Evolutionary conservation across 2,888 invertebrate species (phyloP).

Genomic region (Hemicrepidius hirtus): DNA sequence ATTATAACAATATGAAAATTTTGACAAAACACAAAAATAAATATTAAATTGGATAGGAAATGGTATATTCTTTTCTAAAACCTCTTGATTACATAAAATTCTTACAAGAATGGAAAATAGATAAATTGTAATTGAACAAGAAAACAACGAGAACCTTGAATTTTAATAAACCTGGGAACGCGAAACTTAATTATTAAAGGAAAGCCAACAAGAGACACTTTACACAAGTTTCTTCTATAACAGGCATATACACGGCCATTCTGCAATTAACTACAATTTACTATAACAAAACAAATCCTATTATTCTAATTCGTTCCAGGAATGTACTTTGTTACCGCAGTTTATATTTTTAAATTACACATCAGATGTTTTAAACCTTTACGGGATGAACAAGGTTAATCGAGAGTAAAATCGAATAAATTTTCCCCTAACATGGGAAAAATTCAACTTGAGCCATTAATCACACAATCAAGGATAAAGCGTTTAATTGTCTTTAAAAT

Average conservation of each 20-base stretch:
- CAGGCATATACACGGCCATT: conserved; percentile 32
- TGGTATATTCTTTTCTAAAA: too few species aligned
- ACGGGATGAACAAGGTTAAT: conserved; percentile 18
- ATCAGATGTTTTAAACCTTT: neutral
- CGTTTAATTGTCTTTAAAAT: conserved; percentile 3
- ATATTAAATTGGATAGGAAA: too few species aligned
- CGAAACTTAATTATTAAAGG: conserved; percentile 5
- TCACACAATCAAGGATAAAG: conserved; percentile 5
- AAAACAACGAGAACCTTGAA: conserved; percentile 22
- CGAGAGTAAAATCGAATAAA: neutral
- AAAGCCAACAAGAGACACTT: conserved; percentile 14
- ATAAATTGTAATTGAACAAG: conserved; percentile 21
- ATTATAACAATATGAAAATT: too few species aligned
- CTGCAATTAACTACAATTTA: conserved; percentile 30
- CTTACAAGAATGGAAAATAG: neutral
- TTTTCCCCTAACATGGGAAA: conserved; percentile 24
- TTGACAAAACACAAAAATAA: too few species aligned
- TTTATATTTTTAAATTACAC: neutral
- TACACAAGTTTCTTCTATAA: conserved; percentile 24
- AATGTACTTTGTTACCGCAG: conserved; percentile 31
- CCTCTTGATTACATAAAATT: too few species aligned
- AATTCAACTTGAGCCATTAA: neutral
- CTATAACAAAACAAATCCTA: conserved; percentile 18
- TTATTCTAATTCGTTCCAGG: conserved; percentile 38
- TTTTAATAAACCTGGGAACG: conserved; percentile 31